Evolutionary conservation across 2,797 vertebrate genomes (phyloP), one percentile per base, ranked within the genome.

Genomic region (Emys orbicularis): DNA sequence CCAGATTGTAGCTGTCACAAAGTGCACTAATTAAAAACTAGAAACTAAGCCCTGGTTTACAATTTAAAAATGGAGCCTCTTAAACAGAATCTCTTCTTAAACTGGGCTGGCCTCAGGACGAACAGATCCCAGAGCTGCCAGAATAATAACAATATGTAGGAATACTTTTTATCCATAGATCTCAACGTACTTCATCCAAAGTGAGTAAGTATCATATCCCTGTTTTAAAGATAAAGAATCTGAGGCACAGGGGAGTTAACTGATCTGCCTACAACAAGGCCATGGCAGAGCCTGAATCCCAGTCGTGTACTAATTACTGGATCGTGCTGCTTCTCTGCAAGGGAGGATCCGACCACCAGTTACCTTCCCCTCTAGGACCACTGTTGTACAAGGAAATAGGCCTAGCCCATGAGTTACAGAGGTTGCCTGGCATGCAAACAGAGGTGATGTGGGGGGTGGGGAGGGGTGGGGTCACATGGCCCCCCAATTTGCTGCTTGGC

Each of bases 1-100:
- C 65, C 54, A 25, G 90, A 92, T 93, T 5, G 37, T 91, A 89
- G 57, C 52, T 92, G 86, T 90, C 23, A 1, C 37, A 95, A 93
- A 96, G 93, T 15, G 29, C 81, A 84, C 92, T 87, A 79, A 83
- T 93, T 82, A 85, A 85, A 91, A 41, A 31, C 23, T 87, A 53
- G 88, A 91, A 92, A 61, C 4, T 50, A 79, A 91, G 59, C 41
- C 91, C 68, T 12, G 50, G 27, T 19, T 81, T 82, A 92, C 94
- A 61, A 90, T 93, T 72, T 96, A 93, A 92, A 95, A 92, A 72
- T 27, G 23, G 65, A 65, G 1, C 0, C 49, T 88, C 37, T 56
- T 92, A 83, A 93, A 86, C 6, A 4, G 54, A 85, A 12, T 68
- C 12, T 47, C 92, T 90, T 94, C 61, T 93, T 92, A 85, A 80